Evolutionary conservation across 2,113 vertebrate species (phyloP), one percentile per base, ranked within the genome.

Genomic region (Cyprinus carpio): DNA sequence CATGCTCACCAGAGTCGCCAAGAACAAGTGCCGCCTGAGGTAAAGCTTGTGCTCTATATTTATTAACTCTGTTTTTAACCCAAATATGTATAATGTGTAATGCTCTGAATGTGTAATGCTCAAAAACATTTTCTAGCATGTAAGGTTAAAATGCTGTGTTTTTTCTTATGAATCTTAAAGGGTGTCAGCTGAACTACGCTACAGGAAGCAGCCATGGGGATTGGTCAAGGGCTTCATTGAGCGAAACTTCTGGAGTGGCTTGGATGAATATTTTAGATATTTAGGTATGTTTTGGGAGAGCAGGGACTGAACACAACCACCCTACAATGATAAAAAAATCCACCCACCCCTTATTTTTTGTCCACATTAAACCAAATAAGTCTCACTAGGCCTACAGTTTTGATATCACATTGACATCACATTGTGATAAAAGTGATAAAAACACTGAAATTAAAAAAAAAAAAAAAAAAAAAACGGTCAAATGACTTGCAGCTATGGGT

Each of bases 161-260:
- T 40, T 40, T 40, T 40, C 1, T 15, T 25, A 43, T 72, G 65
- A 43, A 79, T 15, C 49, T 72, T 43, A 0, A 84, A 99, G 98
- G 95, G 95, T 99, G 90, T 99, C 98, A 58, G 99, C 98, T 1
- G 98, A 99, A 91, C 90, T 99, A 25, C 96, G 98, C 79, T 99
- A 97, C 91, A 95, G 97, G 82, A 99, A 99, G 71, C 98, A 99
- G 94, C 98, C 98, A 0, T 99, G 98, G 98, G 98, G 98, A 9
- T 91, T 99, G 84, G 98, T 99, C 87, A 99, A 99, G 88, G 96
- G 97, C 16, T 99, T 99, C 92, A 99, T 99, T 0, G 98, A 99
- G 94, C 99, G 98, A 92, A 99, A 99, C 92, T 99, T 99, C 89
- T 99, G 98, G 98, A 99, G 97, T 0, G 98, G 98, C 69, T 91